Percentiles rank a stretch among this genome's conserved stretches.
Evolutionary conservation across 2,113 vertebrate species (phyloP).

Genomic region (Anhinga anhinga): DNA sequence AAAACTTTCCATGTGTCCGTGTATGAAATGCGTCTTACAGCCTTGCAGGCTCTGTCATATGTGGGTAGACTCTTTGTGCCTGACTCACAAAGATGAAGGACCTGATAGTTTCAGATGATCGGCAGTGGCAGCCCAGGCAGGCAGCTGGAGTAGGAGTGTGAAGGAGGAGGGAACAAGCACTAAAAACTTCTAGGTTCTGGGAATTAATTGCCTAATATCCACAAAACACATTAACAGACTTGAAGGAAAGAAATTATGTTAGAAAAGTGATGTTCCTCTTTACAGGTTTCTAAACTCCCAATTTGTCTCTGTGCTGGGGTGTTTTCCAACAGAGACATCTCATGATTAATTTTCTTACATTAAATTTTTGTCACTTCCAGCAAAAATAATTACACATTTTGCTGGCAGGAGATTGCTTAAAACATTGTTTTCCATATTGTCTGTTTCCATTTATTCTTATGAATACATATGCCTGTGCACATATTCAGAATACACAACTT

Average conservation of each 20-base stretch:
- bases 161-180: neutral
- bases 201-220: neutral
- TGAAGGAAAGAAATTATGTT: neutral
- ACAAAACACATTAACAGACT: neutral
- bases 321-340: neutral
- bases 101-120: neutral
- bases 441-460: neutral
- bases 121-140: neutral
- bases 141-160: neutral
- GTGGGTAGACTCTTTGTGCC: neutral
- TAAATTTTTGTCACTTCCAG: neutral
- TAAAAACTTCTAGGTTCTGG: neutral
- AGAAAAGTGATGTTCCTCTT: neutral
- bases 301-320: neutral
- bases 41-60: neutral
- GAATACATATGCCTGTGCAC: neutral
- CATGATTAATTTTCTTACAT: neutral
- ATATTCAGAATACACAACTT: neutral
- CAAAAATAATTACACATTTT: neutral
- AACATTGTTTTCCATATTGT: neutral
- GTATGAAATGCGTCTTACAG: neutral
- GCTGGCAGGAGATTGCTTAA: neutral
- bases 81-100: neutral
- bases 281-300: accelerated
- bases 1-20: neutral